phyloP scores from a whole-genome alignment of 2,113 vertebrate genomes.

The Oncorhynchus keta region DNA sequence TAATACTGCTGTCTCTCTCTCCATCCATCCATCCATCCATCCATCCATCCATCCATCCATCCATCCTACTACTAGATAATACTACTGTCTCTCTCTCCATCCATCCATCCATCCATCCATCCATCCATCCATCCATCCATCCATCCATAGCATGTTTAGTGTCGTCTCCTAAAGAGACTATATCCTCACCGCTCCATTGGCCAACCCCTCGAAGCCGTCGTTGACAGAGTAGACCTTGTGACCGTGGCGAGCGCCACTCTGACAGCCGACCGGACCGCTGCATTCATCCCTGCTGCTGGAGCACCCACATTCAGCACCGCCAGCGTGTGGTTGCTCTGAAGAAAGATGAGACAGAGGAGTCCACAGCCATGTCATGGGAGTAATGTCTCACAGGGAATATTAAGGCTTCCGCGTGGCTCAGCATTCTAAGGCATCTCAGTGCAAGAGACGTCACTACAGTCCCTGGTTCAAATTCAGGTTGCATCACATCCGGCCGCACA shows the following conservation, averaged over 20 bases:
- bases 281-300: slow-evolving; percentile 91
- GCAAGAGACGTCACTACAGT: too few relatives aligned
- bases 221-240: slow-evolving; percentile 84
- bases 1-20: too few relatives aligned
- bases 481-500: too few relatives aligned
- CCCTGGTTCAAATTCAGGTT: too few relatives aligned
- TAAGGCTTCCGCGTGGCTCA: too few relatives aligned
- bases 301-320: slow-evolving; percentile 93
- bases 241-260: slow-evolving; percentile 81
- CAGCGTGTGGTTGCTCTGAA: slow-evolving; percentile 80
- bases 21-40: background rate
- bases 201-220: slow-evolving; percentile 89
- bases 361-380: background rate
- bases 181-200: slow-evolving; percentile 78
- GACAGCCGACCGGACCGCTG: slow-evolving; percentile 85
- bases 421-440: too few relatives aligned
- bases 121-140: background rate
- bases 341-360: background rate
- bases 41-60: too few relatives aligned
- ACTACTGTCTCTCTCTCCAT: too few relatives aligned
- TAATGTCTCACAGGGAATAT: background rate
- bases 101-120: too few relatives aligned
- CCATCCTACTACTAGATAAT: too few relatives aligned
- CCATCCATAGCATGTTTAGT: background rate
- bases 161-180: background rate